A percentile compares a stretch with the other conserved stretches of the same genome.
These are phyloP conservation scores for Papilio helenus DNA, from an alignment of 1,140 invertebrate species.

Conservation along the genomic window DNA sequence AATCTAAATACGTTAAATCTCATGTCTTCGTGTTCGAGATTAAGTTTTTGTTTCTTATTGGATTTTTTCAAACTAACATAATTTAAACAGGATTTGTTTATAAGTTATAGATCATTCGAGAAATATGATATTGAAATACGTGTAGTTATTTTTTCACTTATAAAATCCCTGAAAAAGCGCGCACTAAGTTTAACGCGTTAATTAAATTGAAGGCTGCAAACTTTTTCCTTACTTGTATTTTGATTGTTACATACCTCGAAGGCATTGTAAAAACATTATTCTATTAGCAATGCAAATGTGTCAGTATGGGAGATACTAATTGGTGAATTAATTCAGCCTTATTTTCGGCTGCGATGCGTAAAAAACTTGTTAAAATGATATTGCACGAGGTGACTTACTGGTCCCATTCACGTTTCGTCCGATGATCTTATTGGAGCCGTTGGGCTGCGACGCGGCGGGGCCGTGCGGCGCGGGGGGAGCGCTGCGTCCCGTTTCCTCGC, in stretches of 20 bases:
- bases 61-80: neutral
- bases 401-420: conserved; percentile 80
- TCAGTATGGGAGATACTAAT: conserved; percentile 15
- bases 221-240: conserved; percentile 6
- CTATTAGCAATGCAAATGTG: conserved; percentile 31
- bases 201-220: neutral
- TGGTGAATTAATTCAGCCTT: conserved; percentile 22
- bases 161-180: neutral
- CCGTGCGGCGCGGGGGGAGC: conserved; percentile 61
- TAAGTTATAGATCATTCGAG: neutral
- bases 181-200: conserved; percentile 5
- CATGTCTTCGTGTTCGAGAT: neutral
- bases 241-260: conserved; percentile 7
- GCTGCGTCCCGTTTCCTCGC: conserved; percentile 76
- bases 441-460: conserved; percentile 61
- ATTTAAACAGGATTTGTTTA: neutral
- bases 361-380: conserved; percentile 52
- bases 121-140: neutral
- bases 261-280: conserved; percentile 8
- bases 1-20: no score
- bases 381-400: conserved; percentile 71
- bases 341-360: conserved; percentile 43
- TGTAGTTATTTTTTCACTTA: neutral
- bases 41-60: neutral
- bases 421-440: conserved; percentile 80